Evolutionary conservation across 2,113 vertebrate species (phyloP).

Genomic region (Microcebus ravelobensis): DNA sequence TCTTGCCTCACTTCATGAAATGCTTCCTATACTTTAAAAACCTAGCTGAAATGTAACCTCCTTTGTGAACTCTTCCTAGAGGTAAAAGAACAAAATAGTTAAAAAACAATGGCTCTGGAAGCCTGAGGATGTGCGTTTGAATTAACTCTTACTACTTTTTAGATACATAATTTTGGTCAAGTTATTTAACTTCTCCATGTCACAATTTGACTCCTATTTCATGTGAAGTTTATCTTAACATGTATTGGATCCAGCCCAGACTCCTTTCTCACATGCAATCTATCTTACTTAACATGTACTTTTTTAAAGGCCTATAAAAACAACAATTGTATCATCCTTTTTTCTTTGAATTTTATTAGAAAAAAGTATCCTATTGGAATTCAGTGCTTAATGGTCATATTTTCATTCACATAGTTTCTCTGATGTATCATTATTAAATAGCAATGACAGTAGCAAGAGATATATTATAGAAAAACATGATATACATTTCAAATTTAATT

Average conservation of each 20-base stretch:
- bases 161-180: not conserved
- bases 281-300: not conserved
- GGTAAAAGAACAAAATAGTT: not conserved
- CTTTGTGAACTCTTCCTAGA: not conserved
- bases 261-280: not conserved
- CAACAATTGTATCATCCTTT: conserved; percentile 36
- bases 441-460: conserved; percentile 23
- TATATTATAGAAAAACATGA: conserved; percentile 6
- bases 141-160: not conserved
- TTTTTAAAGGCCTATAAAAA: conserved; percentile 44
- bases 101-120: not conserved
- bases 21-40: not conserved
- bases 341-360: conserved; percentile 65
- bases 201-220: not conserved
- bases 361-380: conserved; percentile 43
- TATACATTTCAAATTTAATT: conserved; percentile 47
- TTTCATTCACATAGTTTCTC: conserved; percentile 45
- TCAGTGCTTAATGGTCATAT: conserved; percentile 45
- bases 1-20: not conserved
- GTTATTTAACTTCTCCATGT: not conserved
- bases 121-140: not conserved
- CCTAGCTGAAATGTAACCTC: not conserved
- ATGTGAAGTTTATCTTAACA: conserved; percentile 15
- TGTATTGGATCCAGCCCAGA: not conserved
- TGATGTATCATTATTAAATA: conserved; percentile 52